Base-by-base conservation (phyloP, 2,888 invertebrate genomes). In the Taenaris catops region DNA sequence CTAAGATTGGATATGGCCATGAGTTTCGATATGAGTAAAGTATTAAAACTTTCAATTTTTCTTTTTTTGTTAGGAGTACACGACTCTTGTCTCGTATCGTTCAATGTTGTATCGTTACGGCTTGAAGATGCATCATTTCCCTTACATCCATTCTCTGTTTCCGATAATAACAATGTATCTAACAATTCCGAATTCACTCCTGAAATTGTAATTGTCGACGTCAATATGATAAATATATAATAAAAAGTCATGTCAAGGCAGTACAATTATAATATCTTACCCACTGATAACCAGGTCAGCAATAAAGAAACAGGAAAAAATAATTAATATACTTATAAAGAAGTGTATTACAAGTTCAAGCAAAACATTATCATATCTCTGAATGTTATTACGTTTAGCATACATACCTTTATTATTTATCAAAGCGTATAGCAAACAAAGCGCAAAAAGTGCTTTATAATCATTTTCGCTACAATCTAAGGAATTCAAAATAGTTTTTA, bases 401-500 rank as follows among this genome's bases (percentile, higher is more conserved):
- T 34, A 17, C 34, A 31, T 80, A 98, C 99, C 98, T 91, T 92
- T 91, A 83, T 99, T 99, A 67, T 95, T 95, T 41, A 95, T 94
- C 75, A 99, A 90, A 6, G 98, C 97, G 71, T 97, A 97, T 20
- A 99, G 89, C 40, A 99, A 88, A 74, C 97, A 96, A 7, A 99
- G 87, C 2, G 95, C 93, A 70, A 98, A 96, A 40, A 99, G 86
- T 3, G 98, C 93, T 25, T 95, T 91, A 66, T 99, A 98, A 86
- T 99, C 99, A 74, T 98, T 98, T 63, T 97, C 97, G 5, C 89
- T 89, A 64, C 96, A 96, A 60, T 96, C 94, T 49, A 99, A 84
- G 0, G 96, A 93, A 53, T 94, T 93, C 41, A 97, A 88, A 27
- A 98, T 92, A 2, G 96, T 94, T 69, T 97, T 95, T 49, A 98